phyloP scores from a whole-genome alignment of 2,113 vertebrate species.

The Tichodroma muraria region DNA sequence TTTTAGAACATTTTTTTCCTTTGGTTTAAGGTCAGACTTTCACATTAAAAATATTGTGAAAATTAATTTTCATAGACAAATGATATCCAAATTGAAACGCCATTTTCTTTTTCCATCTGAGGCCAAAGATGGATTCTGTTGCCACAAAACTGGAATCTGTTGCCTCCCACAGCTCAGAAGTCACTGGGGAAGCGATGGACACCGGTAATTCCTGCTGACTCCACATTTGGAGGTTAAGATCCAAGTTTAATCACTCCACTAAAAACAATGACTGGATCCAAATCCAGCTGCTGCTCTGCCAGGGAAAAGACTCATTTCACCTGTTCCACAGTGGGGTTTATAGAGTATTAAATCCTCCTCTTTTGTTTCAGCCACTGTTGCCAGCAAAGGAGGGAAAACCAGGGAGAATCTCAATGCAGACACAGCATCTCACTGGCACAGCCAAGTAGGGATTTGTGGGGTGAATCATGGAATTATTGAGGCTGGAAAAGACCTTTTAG shows the following conservation, averaged over 20 bases:
- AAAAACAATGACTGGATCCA: not conserved
- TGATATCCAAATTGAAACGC: not conserved
- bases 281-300: not conserved
- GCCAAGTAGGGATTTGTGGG: not conserved
- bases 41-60: not conserved
- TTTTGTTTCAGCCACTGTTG: not conserved
- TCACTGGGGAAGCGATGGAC: not conserved
- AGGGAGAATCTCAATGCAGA: not conserved
- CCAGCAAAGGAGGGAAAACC: not conserved
- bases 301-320: not conserved
- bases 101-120: not conserved
- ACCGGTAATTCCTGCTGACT: not conserved
- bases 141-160: not conserved
- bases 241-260: not conserved
- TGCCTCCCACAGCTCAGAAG: not conserved
- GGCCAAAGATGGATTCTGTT: not conserved
- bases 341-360: not conserved
- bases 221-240: not conserved
- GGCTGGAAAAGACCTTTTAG: not conserved
- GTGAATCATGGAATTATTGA: not conserved
- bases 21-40: not conserved
- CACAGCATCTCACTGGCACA: not conserved
- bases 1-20: not conserved
- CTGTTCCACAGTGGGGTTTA: not conserved
- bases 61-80: not conserved